phyloP scores from a whole-genome alignment of 2,888 invertebrate species.

The Lepidocyrtinus sp. region DNA sequence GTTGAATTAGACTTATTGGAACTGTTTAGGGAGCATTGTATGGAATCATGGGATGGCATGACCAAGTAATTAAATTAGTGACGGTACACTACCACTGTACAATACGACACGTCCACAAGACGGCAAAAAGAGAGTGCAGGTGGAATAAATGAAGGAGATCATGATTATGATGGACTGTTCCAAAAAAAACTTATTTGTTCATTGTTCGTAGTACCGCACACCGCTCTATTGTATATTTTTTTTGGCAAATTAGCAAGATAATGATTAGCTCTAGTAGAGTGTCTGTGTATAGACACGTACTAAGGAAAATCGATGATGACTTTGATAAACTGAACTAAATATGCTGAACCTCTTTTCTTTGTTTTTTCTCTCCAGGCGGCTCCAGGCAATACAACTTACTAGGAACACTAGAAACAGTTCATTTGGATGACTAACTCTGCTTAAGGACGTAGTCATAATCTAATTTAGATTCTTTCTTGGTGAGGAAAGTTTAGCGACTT shows the following conservation, averaged over 20 bases:
- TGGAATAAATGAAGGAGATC: no score
- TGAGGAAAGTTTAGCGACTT: neutral
- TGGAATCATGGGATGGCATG: neutral
- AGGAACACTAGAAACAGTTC: neutral
- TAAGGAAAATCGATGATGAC: no score
- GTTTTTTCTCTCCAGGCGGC: conserved; percentile 1
- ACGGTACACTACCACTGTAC: neutral
- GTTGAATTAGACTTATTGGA: neutral
- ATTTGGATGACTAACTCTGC: neutral
- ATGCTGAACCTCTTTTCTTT: neutral
- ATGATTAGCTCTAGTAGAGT: no score
- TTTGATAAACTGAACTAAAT: neutral
- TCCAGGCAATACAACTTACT: neutral
- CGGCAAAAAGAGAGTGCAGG: no score
- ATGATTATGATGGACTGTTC: conserved; percentile 13
- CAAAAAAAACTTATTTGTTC: neutral
- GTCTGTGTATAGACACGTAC: no score
- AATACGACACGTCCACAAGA: no score
- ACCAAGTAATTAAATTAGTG: neutral
- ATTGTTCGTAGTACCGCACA: no score
- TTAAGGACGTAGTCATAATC: neutral
- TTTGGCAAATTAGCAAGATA: no score
- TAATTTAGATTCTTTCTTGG: neutral
- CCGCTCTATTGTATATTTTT: no score
- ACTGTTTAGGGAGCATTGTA: neutral